These are phyloP conservation scores for Eupithecia tripunctaria DNA, from an alignment of 2,888 invertebrate species.

Conservation along the genomic window DNA sequence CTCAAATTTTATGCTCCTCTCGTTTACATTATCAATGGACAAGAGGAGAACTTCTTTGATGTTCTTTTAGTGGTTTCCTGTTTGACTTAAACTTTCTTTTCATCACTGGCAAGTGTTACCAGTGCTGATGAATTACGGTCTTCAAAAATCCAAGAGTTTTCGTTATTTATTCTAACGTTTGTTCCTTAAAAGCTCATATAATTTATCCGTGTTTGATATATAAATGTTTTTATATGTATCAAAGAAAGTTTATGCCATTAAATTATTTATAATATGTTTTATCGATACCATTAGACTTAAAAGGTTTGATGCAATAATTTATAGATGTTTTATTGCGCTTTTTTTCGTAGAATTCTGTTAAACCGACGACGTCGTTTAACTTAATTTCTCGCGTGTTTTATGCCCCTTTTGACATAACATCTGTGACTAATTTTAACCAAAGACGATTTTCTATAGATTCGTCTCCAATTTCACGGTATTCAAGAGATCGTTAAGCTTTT, in stretches of 20 bases:
- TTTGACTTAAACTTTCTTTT: slow-evolving; percentile 46
- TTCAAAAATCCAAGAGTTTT: slow-evolving; percentile 1
- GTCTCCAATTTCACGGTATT: slow-evolving; percentile 16
- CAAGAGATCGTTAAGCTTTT: slow-evolving; percentile 12
- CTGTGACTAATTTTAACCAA: slow-evolving; percentile 16
- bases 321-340: slow-evolving; percentile 8
- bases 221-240: slow-evolving; percentile 8
- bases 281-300: slow-evolving; percentile 8
- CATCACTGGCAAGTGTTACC: slow-evolving; percentile 39
- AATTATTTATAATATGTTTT: slow-evolving; percentile 15
- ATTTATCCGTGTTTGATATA: slow-evolving; percentile 5
- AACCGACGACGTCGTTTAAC: not conserved
- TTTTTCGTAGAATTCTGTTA: not conserved
- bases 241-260: slow-evolving; percentile 13
- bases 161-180: not conserved
- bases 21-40: slow-evolving; percentile 47
- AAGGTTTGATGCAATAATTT: slow-evolving; percentile 13
- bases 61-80: slow-evolving; percentile 51
- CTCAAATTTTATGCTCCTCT: slow-evolving; percentile 46
- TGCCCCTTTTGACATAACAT: slow-evolving; percentile 8
- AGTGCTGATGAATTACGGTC: slow-evolving; percentile 29
- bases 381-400: not conserved
- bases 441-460: slow-evolving; percentile 11
- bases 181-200: slow-evolving; percentile 28
- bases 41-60: slow-evolving; percentile 49